Percentiles rank a stretch among this genome's conserved stretches.
Evolutionary conservation across 1,140 invertebrate genomes (phyloP).

Genomic region (Phortica variegata): DNA sequence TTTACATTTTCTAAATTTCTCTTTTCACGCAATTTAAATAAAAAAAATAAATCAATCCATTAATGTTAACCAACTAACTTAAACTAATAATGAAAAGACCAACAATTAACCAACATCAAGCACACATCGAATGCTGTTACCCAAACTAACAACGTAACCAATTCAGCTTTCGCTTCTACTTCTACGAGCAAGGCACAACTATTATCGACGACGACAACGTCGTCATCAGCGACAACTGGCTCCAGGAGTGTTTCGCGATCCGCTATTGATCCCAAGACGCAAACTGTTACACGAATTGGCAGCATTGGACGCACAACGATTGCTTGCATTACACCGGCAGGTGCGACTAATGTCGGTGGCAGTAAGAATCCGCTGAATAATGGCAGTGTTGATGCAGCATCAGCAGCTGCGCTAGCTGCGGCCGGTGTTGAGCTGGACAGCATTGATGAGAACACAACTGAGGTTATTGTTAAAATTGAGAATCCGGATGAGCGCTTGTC

Average conservation of each 20-base stretch:
- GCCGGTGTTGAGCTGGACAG: slow-evolving; percentile 48
- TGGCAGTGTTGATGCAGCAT: slow-evolving; percentile 46
- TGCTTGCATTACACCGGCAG: slow-evolving; percentile 44
- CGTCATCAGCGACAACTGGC: slow-evolving; percentile 11
- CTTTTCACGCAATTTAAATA: slow-evolving; percentile 22
- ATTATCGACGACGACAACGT: slow-evolving; percentile 1
- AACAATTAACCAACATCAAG: slow-evolving; percentile 46
- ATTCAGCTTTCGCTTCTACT: neutral
- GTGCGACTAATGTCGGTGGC: slow-evolving; percentile 8
- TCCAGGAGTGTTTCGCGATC: slow-evolving; percentile 6
- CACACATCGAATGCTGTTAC: slow-evolving; percentile 30
- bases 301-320: slow-evolving; percentile 53
- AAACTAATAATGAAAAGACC: slow-evolving; percentile 28
- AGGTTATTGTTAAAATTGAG: slow-evolving; percentile 53
- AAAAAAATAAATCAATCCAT: slow-evolving; percentile 19
- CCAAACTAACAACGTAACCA: slow-evolving; percentile 36
- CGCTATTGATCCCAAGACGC: slow-evolving; percentile 26
- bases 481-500: slow-evolving; percentile 39
- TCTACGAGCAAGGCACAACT: neutral
- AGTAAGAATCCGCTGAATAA: slow-evolving; percentile 31
- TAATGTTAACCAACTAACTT: slow-evolving; percentile 20
- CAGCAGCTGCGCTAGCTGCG: slow-evolving; percentile 43
- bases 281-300: slow-evolving; percentile 46
- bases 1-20: slow-evolving; percentile 21
- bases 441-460: slow-evolving; percentile 48